Evolutionary conservation across 2,113 vertebrate species (phyloP).

Genomic region (Capreolus pygargus): DNA sequence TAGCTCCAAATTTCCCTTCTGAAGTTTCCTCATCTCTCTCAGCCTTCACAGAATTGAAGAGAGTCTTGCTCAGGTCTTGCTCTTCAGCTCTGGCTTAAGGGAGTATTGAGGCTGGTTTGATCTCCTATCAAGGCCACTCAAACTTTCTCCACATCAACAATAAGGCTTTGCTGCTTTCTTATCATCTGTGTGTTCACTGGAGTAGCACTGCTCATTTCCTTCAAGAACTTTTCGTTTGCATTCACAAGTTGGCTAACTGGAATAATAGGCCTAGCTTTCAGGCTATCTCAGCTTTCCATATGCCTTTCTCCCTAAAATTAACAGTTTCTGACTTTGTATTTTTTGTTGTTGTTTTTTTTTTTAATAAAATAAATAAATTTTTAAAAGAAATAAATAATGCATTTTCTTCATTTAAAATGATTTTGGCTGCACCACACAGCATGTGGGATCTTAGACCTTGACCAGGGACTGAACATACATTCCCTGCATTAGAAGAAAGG

Average conservation of each 20-base stretch:
- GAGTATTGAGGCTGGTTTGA: background rate
- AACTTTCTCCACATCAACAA: background rate
- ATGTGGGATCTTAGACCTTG: background rate
- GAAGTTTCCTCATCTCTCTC: background rate
- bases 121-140: no score
- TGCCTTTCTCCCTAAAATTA: background rate
- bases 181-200: background rate
- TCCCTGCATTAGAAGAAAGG: background rate
- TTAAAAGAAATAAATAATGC: background rate
- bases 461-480: background rate
- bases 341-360: background rate
- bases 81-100: background rate
- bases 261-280: background rate
- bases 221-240: background rate
- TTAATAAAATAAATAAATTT: background rate
- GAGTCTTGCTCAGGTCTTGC: background rate
- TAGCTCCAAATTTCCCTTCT: background rate
- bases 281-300: background rate
- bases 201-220: background rate
- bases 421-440: background rate
- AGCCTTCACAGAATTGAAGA: background rate
- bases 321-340: background rate
- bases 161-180: background rate
- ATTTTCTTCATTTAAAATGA: background rate
- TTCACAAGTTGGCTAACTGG: background rate